Evolutionary conservation across 1,140 invertebrate genomes (phyloP).

Genomic region (Phymorhynchus buccinoides): DNA sequence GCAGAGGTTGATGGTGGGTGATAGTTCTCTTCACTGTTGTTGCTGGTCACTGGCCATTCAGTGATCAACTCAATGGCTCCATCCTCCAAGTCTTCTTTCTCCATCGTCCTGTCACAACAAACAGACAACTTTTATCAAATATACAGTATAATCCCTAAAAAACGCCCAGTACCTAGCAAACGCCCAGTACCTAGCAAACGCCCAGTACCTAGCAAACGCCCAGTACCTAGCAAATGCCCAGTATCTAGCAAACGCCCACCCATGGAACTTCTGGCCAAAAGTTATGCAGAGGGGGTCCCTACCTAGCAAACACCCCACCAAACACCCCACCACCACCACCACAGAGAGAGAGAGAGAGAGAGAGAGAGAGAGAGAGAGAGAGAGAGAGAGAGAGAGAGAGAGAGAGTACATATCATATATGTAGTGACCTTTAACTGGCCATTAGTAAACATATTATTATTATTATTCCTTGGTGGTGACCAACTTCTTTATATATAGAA

Average conservation of each 20-base stretch:
- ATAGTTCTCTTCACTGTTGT: neutral
- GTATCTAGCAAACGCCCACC: too few species aligned
- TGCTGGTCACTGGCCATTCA: slow-evolving; percentile 27
- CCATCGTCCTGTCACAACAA: neutral
- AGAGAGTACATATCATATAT: too few species aligned
- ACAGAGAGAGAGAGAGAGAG: neutral
- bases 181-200: too few species aligned
- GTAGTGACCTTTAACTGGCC: neutral
- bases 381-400: neutral
- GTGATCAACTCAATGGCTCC: slow-evolving; percentile 22
- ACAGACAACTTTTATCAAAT: neutral
- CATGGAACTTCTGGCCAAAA: neutral
- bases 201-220: too few species aligned
- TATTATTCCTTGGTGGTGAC: too few species aligned
- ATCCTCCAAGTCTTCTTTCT: neutral
- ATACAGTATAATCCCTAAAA: neutral
- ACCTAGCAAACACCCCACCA: too few species aligned
- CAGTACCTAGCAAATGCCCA: too few species aligned
- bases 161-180: too few species aligned
- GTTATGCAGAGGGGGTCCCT: neutral
- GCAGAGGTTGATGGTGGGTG: neutral
- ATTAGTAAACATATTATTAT: neutral
- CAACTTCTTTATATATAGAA: too few species aligned
- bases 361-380: neutral
- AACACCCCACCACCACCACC: too few species aligned